Conservation (phyloP, 1,140 invertebrate species). For the Atta colombica region DNA sequence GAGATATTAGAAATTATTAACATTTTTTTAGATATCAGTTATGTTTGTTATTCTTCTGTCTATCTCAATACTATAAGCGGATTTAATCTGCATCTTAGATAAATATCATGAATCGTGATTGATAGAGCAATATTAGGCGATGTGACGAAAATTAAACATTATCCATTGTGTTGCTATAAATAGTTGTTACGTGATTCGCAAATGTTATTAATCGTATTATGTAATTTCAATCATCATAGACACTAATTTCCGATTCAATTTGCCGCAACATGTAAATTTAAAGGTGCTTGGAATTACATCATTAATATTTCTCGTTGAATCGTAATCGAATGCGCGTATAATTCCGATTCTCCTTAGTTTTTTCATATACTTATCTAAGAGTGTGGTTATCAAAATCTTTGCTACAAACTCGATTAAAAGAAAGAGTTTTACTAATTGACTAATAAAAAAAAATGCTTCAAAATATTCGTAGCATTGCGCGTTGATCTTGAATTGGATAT, state of each 20-base stretch:
- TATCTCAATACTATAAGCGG: constrained; percentile 23
- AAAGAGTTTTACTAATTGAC: no score
- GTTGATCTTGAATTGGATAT: neutral
- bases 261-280: constrained; percentile 17
- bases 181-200: constrained; percentile 54
- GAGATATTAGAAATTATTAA: neutral
- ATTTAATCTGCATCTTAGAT: constrained; percentile 35
- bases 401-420: no score
- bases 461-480: no score
- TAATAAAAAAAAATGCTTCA: no score
- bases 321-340: neutral
- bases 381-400: no score
- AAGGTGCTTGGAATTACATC: constrained; percentile 11
- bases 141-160: constrained; percentile 56
- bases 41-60: neutral
- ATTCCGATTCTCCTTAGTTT: constrained; percentile 5
- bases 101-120: constrained; percentile 7
- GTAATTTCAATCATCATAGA: constrained; percentile 45
- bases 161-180: constrained; percentile 54
- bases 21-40: neutral
- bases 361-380: neutral
- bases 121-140: neutral
- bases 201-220: constrained; percentile 52
- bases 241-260: constrained; percentile 37
- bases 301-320: constrained; percentile 5